Percentiles rank a stretch among this genome's conserved stretches.
Evolutionary conservation across 2,113 vertebrate species (phyloP).

Genomic region (Cynocephalus volans): DNA sequence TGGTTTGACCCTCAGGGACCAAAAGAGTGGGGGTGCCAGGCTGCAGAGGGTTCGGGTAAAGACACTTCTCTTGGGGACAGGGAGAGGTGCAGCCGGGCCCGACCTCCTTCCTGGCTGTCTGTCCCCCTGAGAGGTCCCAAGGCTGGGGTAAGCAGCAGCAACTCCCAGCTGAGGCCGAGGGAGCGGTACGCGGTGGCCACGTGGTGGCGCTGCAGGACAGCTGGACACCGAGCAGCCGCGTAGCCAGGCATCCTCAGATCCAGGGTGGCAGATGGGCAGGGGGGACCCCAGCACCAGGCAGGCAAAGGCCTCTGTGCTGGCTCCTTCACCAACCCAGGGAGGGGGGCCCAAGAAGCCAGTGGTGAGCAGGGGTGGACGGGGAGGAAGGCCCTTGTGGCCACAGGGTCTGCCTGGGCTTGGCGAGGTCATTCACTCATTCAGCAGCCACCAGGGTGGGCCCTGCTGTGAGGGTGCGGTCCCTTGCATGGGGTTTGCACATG

Average conservation of each 20-base stretch:
- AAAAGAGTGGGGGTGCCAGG: neutral
- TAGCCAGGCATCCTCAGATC: no score
- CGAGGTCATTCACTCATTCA: neutral
- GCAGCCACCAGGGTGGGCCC: neutral
- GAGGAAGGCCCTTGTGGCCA: neutral
- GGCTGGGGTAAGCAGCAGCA: no score
- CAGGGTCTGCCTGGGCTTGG: neutral
- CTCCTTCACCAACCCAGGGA: fast-evolving
- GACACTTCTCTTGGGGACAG: neutral
- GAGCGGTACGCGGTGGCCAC: neutral
- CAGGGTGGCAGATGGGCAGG: no score
- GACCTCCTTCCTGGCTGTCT: no score
- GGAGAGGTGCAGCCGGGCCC: neutral
- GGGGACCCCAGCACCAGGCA: neutral
- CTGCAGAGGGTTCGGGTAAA: neutral
- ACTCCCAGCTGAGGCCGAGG: no score
- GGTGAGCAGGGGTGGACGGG: fast-evolving
- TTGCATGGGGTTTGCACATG: neutral
- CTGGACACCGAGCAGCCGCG: neutral
- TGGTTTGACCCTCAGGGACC: neutral
- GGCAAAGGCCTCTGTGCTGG: neutral
- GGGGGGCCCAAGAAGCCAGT: neutral
- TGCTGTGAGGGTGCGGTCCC: neutral
- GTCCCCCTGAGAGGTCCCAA: no score
- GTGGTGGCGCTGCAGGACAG: conserved; percentile 68